phyloP scores from a whole-genome alignment of 1,140 invertebrate genomes.

The Euwallacea similis region DNA sequence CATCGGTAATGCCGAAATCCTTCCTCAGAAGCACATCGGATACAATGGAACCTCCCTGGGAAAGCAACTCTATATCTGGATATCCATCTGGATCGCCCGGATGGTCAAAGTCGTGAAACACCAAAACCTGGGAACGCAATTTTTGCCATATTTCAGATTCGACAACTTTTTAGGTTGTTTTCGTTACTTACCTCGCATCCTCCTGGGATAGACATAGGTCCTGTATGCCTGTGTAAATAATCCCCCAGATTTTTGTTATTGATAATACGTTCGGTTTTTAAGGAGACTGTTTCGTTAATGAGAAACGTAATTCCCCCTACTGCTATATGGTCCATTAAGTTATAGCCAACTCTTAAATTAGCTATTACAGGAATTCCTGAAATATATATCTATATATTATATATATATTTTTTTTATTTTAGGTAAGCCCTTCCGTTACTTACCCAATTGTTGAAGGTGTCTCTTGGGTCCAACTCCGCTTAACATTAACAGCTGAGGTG shows the following conservation, averaged over 20 bases:
- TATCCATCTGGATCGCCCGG: conserved; percentile 64
- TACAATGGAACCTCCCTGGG: conserved; percentile 58
- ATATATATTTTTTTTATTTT: conserved; percentile 25
- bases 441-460: conserved; percentile 59
- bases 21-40: conserved; percentile 53
- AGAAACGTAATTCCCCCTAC: conserved; percentile 69
- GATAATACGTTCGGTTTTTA: conserved; percentile 44
- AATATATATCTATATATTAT: neutral
- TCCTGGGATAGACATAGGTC: conserved; percentile 75
- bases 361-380: conserved; percentile 62
- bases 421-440: conserved; percentile 16
- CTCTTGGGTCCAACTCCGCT: conserved; percentile 76
- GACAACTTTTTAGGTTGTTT: too few relatives aligned
- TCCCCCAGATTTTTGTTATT: conserved; percentile 50
- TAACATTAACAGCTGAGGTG: conserved; percentile 78
- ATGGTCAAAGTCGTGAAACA: conserved; percentile 52
- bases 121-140: conserved; percentile 41
- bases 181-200: conserved; percentile 66
- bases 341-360: conserved; percentile 76
- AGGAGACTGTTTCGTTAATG: conserved; percentile 58
- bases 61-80: conserved; percentile 76
- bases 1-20: conserved; percentile 52
- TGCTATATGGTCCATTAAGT: conserved; percentile 78
- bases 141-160: neutral
- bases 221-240: conserved; percentile 61